phyloP scores from a whole-genome alignment of 2,113 vertebrate genomes.

The Siniperca knerii region DNA sequence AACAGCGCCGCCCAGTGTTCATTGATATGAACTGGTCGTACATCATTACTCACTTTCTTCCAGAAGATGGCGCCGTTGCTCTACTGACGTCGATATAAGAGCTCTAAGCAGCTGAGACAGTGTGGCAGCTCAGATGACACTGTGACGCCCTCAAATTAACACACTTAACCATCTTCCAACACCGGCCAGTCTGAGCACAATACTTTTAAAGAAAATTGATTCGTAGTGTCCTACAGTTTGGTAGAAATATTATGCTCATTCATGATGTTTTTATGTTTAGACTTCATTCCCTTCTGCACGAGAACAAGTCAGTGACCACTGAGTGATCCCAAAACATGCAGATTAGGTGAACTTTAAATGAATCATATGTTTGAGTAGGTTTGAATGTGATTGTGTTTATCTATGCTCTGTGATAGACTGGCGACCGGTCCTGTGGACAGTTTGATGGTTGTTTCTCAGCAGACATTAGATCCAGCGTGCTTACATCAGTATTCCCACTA shows the following conservation, averaged over 20 bases:
- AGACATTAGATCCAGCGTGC: neutral
- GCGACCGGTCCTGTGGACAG: neutral
- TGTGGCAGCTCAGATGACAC: conserved; percentile 13
- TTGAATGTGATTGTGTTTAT: neutral
- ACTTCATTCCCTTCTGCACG: neutral
- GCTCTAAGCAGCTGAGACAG: neutral
- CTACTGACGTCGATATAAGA: neutral
- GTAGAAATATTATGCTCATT: neutral
- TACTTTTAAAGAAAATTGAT: neutral
- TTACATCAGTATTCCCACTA: neutral
- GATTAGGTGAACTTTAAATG: neutral
- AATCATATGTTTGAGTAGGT: neutral
- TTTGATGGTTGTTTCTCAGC: neutral
- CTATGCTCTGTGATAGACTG: too few relatives aligned
- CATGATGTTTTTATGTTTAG: neutral
- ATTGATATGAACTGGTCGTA: too few relatives aligned
- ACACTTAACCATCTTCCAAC: neutral
- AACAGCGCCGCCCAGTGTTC: conserved; percentile 4
- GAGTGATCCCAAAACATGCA: neutral
- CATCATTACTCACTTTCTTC: neutral
- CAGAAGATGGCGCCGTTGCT: conserved; percentile 63
- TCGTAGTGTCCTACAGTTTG: neutral
- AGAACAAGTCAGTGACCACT: too few relatives aligned
- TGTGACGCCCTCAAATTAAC: neutral
- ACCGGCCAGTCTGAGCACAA: neutral